These are phyloP conservation scores for Acrobasis suavella DNA, from an alignment of 2,888 invertebrate genomes.

Conservation along the genomic window DNA sequence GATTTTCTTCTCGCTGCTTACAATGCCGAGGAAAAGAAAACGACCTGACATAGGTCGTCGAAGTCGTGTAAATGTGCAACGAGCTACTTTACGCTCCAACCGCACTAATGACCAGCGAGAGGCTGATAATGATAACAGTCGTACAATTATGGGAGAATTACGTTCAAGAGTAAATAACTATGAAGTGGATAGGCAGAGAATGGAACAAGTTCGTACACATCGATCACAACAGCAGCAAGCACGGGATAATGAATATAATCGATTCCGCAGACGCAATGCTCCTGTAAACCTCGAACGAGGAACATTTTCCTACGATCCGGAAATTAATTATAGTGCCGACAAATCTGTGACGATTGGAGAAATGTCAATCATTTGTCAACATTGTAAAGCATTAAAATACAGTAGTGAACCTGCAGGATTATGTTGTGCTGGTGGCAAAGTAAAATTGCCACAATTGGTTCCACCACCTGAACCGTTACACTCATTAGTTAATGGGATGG, in stretches of 20 bases:
- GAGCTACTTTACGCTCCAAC: conserved; percentile 41
- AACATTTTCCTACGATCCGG: conserved; percentile 5
- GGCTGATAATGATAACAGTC: conserved; percentile 31
- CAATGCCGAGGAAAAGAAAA: conserved; percentile 38
- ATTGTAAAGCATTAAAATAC: conserved; percentile 24
- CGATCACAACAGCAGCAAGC: conserved; percentile 33
- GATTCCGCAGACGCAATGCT: conserved; percentile 26
- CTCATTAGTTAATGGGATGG: conserved; percentile 30
- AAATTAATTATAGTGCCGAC: conserved; percentile 21
- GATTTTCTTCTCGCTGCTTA: conserved; percentile 8
- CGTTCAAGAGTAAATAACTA: conserved; percentile 28
- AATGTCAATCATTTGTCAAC: conserved; percentile 23
- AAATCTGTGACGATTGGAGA: conserved; percentile 19
- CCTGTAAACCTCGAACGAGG: conserved; percentile 19
- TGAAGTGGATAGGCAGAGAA: conserved; percentile 22
- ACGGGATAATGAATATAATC: conserved; percentile 28
- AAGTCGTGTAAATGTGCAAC: conserved; percentile 41
- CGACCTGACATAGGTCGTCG: conserved; percentile 43
- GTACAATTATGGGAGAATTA: conserved; percentile 29
- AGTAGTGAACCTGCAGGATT: conserved; percentile 21
- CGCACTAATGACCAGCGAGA: conserved; percentile 42
- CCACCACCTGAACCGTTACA: conserved; percentile 31
- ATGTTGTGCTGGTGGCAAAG: conserved; percentile 24
- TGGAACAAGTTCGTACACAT: conserved; percentile 28
- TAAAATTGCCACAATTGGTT: conserved; percentile 27